Evolutionary conservation across 1,140 invertebrate genomes (phyloP).

Genomic region (Tetragnatha versicolor): DNA sequence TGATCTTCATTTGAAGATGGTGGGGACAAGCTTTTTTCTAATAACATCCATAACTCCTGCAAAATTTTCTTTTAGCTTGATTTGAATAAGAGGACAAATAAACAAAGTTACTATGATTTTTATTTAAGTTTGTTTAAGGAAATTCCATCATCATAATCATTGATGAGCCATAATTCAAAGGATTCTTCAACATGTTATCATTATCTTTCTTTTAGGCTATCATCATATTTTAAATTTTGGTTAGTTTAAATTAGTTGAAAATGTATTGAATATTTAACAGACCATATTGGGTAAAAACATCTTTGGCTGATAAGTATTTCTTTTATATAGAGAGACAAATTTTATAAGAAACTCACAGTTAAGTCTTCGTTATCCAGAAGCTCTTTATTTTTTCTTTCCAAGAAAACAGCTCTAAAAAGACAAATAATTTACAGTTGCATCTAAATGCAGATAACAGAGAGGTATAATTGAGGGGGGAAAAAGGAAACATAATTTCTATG

Average conservation of each 20-base stretch:
- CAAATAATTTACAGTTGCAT: background rate
- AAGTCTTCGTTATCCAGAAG: constrained; percentile 87
- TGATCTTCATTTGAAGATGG: constrained; percentile 77
- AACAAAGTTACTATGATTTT: background rate
- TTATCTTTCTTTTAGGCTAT: background rate
- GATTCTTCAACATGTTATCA: background rate
- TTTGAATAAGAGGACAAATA: background rate
- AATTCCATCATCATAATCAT: background rate
- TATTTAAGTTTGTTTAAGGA: too few species aligned
- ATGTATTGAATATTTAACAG: background rate
- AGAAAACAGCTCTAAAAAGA: constrained; percentile 74
- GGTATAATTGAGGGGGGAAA: background rate
- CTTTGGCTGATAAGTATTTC: background rate
- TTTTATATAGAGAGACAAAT: background rate
- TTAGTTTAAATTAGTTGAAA: background rate
- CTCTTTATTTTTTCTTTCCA: constrained; percentile 82
- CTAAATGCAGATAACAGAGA: background rate
- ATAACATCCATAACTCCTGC: constrained; percentile 77
- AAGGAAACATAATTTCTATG: background rate
- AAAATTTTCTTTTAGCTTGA: background rate
- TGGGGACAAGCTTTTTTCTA: constrained; percentile 81
- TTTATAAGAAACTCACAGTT: constrained; percentile 67
- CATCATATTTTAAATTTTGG: background rate
- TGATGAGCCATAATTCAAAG: background rate
- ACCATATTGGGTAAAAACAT: background rate